Evolutionary conservation across 2,113 vertebrate species (phyloP), one percentile per base, ranked within the genome.

Genomic region (Varanus komodoensis): DNA sequence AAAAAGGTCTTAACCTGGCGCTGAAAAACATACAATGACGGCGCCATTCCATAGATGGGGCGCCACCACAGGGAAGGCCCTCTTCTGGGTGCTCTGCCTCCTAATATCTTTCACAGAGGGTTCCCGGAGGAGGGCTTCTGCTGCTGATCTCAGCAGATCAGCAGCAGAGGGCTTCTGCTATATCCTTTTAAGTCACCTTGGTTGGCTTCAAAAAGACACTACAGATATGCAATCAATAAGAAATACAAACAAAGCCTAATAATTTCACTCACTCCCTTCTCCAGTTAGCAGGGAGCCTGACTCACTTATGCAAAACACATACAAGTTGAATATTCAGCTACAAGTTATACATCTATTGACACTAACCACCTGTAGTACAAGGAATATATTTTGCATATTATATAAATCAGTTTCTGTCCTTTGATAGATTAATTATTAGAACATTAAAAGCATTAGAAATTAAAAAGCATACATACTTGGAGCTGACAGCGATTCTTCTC

Each of bases 401-500:
- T 44, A 29, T 89, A 77, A 85, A 50, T n/a, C 5, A 6, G 61
- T 71, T 32, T 84, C 32, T 27, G 34, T 17, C 50, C 8, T 50
- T 48, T 25, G 68, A 89, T 91, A 17, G 38, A 8, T 0, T 75
- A 92, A 17, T 2, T 44, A 90, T 32, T 6, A 78, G 48, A 93
- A 32, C 38, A n/a, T 86, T 1, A 3, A 95, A 71, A n/a, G 38
- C 38, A 90, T 32, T 6, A 78, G 48, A 93, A 32, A n/a, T 86
- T 1, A 3, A 95, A 71, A n/a, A 68, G 0, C 0, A n/a, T 90
- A 99, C 99, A n/a, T 90, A 99, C 99, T 97, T 98, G 96, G 34
- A 99, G 95, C 86, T 98, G 97, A 48, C 90, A 94, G 84, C 96
- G 97, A 95, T 99, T 99, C 94, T 99, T 98, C 95, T 99, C 98